These are phyloP conservation scores for Nothura maculosa DNA, from an alignment of 2,797 vertebrate species.

Conservation along the genomic window DNA sequence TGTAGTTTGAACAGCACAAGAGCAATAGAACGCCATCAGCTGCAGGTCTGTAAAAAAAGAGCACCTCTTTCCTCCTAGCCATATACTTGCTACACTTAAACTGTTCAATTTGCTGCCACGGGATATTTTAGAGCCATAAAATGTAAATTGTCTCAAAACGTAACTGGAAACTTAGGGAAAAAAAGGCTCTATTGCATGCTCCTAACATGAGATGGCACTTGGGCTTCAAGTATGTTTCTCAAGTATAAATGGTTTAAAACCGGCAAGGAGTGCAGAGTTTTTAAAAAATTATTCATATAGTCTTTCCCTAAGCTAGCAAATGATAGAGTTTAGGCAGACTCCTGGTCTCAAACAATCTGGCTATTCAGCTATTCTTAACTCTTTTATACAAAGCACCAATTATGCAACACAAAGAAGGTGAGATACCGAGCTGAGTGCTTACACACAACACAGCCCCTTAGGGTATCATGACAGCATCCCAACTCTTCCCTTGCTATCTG, in stretches of 20 bases:
- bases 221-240: not conserved
- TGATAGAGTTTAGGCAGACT: not conserved
- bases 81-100: not conserved
- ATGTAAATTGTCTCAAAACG: not conserved
- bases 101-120: not conserved
- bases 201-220: not conserved
- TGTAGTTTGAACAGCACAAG: not conserved
- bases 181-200: not conserved
- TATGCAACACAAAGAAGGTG: not conserved
- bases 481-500: not conserved
- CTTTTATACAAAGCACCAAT: not conserved
- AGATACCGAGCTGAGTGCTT: not conserved
- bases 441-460: not conserved
- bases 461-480: not conserved
- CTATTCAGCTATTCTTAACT: not conserved
- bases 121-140: not conserved
- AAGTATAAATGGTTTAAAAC: not conserved
- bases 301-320: not conserved
- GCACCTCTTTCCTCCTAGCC: not conserved
- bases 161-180: not conserved
- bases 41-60: not conserved
- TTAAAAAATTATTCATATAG: not conserved
- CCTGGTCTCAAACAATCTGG: not conserved
- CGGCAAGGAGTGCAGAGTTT: not conserved
- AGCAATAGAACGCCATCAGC: not conserved